Percentiles rank a stretch among this genome's conserved stretches.
phyloP scores from a whole-genome alignment of 2,113 vertebrate species.

The Anoura caudifer region DNA sequence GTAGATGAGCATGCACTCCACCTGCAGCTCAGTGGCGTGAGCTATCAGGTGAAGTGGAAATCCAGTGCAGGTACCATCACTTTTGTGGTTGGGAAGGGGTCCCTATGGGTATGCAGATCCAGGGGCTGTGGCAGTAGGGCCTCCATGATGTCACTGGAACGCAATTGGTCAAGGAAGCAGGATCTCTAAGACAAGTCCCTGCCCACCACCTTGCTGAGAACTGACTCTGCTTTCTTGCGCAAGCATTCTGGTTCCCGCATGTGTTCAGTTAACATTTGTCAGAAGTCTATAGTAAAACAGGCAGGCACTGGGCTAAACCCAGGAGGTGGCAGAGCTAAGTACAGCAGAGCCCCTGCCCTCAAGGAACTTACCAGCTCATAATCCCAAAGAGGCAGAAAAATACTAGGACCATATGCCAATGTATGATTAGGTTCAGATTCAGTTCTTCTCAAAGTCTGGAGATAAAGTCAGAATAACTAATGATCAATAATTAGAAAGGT shows the following conservation, averaged over 20 bases:
- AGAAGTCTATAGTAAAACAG: neutral
- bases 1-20: neutral
- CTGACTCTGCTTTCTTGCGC: neutral
- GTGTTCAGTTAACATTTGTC: neutral
- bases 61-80: neutral
- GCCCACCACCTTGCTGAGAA: neutral
- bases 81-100: neutral
- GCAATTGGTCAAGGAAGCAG: neutral
- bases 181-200: no score
- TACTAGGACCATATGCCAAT: neutral
- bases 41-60: neutral
- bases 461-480: neutral
- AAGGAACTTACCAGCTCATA: neutral
- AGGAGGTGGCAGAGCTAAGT: neutral
- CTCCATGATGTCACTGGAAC: neutral
- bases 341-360: neutral
- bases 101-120: neutral
- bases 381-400: neutral
- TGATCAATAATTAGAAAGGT: neutral
- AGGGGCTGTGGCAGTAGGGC: rapidly evolving
- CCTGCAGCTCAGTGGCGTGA: neutral
- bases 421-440: neutral
- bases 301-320: neutral
- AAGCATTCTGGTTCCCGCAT: neutral
- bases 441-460: neutral